Percentiles rank a stretch among this genome's conserved stretches.
These are phyloP conservation scores for Leptonema lineaticorne DNA, from an alignment of 1,140 invertebrate genomes.

Conservation along the genomic window DNA sequence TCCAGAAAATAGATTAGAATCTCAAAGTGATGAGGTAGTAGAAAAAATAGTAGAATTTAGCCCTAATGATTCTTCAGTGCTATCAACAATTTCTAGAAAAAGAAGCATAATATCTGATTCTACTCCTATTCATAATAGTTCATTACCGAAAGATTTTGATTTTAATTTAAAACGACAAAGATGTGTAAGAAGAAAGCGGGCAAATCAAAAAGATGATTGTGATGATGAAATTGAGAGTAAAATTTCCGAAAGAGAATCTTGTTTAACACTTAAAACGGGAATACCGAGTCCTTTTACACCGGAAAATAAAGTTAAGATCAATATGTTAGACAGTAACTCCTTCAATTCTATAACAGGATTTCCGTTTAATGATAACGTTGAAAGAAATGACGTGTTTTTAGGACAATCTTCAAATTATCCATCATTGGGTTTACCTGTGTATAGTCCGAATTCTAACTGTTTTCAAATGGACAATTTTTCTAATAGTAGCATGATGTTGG, in stretches of 20 bases:
- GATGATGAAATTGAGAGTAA: constrained; percentile 9
- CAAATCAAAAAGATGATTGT: constrained; percentile 25
- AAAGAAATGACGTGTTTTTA: neutral
- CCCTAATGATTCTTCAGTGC: neutral
- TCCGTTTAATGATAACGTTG: constrained; percentile 25
- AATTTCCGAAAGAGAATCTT: constrained; percentile 30
- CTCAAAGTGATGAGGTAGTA: neutral
- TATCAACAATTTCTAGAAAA: neutral
- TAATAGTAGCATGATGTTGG: constrained; percentile 34
- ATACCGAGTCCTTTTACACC: constrained; percentile 40
- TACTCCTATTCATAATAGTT: constrained; percentile 34
- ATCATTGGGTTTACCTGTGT: neutral
- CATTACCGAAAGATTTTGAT: constrained; percentile 25
- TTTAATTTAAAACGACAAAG: constrained; percentile 40
- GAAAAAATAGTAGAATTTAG: constrained; percentile 27
- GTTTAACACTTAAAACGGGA: constrained; percentile 36
- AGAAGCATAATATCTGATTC: neutral
- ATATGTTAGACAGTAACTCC: constrained; percentile 27
- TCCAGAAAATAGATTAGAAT: constrained; percentile 34
- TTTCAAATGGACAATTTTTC: constrained; percentile 22
- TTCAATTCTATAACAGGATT: constrained; percentile 38
- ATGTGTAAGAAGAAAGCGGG: constrained; percentile 38
- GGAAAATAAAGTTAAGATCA: constrained; percentile 28
- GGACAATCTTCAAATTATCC: neutral
- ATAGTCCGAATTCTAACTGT: constrained; percentile 2